Conservation (phyloP, 2,888 invertebrate genomes). For the Cheilosia grossa region DNA sequence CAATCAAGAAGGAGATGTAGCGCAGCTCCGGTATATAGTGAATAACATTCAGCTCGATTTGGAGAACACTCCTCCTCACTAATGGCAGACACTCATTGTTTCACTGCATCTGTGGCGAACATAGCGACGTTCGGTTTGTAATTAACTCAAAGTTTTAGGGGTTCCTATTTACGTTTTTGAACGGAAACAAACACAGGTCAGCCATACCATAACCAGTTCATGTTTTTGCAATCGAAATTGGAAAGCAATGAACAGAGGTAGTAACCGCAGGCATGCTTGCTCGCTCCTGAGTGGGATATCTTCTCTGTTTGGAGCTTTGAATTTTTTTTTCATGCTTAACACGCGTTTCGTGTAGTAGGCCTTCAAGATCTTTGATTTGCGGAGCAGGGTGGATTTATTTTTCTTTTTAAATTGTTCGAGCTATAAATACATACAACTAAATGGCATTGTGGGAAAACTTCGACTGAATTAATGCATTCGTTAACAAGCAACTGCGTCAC, state of each 20-base stretch:
- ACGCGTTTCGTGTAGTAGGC: too few species aligned
- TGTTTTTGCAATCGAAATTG: conserved; percentile 22
- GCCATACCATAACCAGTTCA: background rate
- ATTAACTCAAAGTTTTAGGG: conserved; percentile 14
- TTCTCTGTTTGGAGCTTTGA: background rate
- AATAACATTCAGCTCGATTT: conserved; percentile 21
- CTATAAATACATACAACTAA: too few species aligned
- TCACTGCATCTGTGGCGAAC: background rate
- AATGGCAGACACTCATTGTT: conserved; percentile 1
- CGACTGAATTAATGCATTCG: too few species aligned
- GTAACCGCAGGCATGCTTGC: conserved; percentile 1
- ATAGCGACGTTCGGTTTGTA: conserved; percentile 3
- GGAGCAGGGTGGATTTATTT: too few species aligned
- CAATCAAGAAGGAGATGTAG: conserved; percentile 55
- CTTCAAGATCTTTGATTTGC: too few species aligned
- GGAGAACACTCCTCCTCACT: conserved; percentile 21
- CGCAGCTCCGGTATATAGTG: background rate
- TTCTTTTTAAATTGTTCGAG: too few species aligned
- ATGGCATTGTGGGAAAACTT: too few species aligned
- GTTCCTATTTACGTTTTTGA: conserved; percentile 3
- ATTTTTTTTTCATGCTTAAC: background rate
- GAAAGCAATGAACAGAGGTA: conserved; percentile 19
- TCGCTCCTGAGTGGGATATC: background rate
- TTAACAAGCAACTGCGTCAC: too few species aligned
- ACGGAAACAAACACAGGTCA: conserved; percentile 1